These are phyloP conservation scores for Propithecus deckenii DNA, from an alignment of 2,797 vertebrate genomes.

Conservation along the genomic window DNA sequence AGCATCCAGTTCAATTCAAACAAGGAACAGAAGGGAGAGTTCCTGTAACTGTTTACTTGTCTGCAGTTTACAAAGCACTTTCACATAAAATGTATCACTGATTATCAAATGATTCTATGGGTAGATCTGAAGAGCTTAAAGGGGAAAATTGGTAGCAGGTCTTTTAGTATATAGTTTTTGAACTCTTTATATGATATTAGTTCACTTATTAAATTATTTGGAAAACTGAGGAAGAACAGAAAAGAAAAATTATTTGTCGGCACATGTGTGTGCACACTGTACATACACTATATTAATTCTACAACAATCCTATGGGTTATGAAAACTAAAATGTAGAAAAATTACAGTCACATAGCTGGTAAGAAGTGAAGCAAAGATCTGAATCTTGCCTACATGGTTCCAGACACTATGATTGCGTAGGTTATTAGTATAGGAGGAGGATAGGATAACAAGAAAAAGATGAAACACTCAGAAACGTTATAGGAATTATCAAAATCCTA, in stretches of 20 bases:
- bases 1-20: background rate
- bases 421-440: background rate
- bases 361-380: background rate
- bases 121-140: background rate
- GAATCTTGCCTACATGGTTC: background rate
- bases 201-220: conserved; percentile 19
- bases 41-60: background rate
- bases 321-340: conserved; percentile 20
- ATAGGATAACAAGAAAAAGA: background rate
- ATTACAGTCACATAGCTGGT: background rate
- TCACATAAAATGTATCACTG: background rate
- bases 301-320: background rate
- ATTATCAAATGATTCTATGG: background rate
- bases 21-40: background rate
- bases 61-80: background rate
- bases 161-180: background rate
- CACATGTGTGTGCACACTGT: background rate
- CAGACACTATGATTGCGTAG: background rate
- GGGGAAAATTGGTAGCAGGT: background rate
- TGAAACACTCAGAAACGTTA: background rate
- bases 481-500: background rate
- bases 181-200: background rate
- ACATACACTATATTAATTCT: background rate
- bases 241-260: background rate
- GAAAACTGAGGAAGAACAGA: background rate